Conservation (phyloP, 2,888 invertebrate species). For the Cetonia aurata region DNA sequence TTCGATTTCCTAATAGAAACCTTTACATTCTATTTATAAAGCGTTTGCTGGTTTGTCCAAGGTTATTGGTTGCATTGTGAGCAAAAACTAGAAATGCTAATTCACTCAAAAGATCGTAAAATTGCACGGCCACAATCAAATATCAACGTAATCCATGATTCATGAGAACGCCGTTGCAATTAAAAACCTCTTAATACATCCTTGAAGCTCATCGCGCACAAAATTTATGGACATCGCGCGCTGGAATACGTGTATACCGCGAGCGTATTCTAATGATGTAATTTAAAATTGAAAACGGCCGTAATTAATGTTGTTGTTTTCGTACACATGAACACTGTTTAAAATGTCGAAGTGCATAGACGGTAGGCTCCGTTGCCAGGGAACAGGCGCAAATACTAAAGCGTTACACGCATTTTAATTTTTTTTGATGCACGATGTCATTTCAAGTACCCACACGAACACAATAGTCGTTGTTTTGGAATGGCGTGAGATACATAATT, state of each 20-base stretch:
- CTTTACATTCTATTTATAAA: conserved; percentile 23
- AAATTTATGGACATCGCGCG: conserved; percentile 28
- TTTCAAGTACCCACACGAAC: too few relatives aligned
- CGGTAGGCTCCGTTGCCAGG: too few relatives aligned
- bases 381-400: too few relatives aligned
- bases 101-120: conserved; percentile 29
- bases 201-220: conserved; percentile 27
- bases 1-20: conserved; percentile 35
- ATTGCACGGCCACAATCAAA: conserved; percentile 28
- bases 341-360: neutral
- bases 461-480: too few relatives aligned
- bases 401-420: too few relatives aligned
- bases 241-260: conserved; percentile 8
- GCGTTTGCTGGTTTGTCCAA: conserved; percentile 17
- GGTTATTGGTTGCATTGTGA: conserved; percentile 26
- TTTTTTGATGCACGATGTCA: too few relatives aligned
- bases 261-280: conserved; percentile 8
- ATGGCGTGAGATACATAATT: too few relatives aligned
- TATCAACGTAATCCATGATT: conserved; percentile 31
- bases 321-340: conserved; percentile 7
- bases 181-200: conserved; percentile 35
- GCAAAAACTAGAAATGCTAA: conserved; percentile 31
- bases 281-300: conserved; percentile 5
- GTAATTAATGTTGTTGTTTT: conserved; percentile 26
- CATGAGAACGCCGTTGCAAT: conserved; percentile 28